Base-by-base conservation (phyloP, 2,797 vertebrate genomes). In the Cygnus olor region DNA sequence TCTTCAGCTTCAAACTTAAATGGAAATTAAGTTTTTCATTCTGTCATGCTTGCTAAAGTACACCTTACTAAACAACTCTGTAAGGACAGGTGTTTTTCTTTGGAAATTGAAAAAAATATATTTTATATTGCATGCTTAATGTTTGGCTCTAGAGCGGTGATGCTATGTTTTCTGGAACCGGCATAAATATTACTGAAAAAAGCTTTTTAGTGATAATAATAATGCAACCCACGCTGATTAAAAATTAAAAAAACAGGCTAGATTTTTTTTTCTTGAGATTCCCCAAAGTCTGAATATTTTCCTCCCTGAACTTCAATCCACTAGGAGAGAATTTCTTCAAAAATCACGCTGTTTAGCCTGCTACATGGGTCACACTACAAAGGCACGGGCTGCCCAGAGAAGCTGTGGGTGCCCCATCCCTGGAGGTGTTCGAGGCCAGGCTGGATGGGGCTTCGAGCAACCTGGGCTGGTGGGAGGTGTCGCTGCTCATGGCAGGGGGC, bases 21-120 rank as follows among this genome's bases (percentile, higher is more conserved):
- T 57, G 38, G 21, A 68, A 30, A 20, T 47, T 24, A 28, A n/a
- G 14, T 3, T 68, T 80, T 85, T 68, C 17, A 4, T 51, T 28
- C 19, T 19, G 21, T 19, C 9, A 21, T 28, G 6, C 38, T 81
- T 63, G 27, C 32, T 30, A 14, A 21, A 19, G 3, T 28, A 25
- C 3, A 74, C 11, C 9, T 40, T 24, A 66, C 3, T 21, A 66
- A 32, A 28, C 6, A 83, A n/a, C 16, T 56, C 47, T 56, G 3
- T n/a, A 64, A 61, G 34, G 34, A 44, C 36, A 64, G 12, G 1
- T 70, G 14, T 5, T n/a, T 76, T 72, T 60, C 32, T 69, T 65
- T 83, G 7, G 47, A 49, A 24, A 49, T 24, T 12, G 8, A 6
- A 0, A 1, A 11, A 22, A 34, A 40, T 2, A 2, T 7, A 56